Evolutionary conservation across 2,797 vertebrate genomes (phyloP), one percentile per base, ranked within the genome.

Genomic region (Percopsis omiscomaycus): DNA sequence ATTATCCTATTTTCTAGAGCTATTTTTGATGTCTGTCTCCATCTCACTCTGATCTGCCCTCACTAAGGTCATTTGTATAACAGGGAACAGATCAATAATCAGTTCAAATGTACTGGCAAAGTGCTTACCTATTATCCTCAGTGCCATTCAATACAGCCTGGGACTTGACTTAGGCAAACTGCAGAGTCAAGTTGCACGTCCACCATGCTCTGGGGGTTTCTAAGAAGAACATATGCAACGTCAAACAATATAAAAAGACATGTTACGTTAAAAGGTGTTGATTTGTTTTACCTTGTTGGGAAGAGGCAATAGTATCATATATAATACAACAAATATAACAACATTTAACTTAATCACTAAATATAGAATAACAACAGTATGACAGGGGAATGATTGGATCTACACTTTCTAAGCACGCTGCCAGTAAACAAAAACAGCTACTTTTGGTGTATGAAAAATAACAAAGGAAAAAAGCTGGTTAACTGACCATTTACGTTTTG

Each of bases 91-190:
- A 87, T 92, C 89, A 55, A 89, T 91, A 86, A 80, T 70, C 70
- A 80, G 85, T 88, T 90, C 82, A 79, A 46, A 88, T 89, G 83
- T 83, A 88, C 87, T 87, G 82, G 83, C 83, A 87, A 81, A 89
- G 84, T 82, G 87, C 89, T 91, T 88, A 92, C 91, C 90, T 90
- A 75, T 87, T 84, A 82, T 86, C 84, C 83, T 91, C 86, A 79
- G 78, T 84, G 89, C 90, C 88, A 91, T 91, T 84, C 89, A 91
- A 89, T 90, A 89, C 86, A 86, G 82, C 73, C 82, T 77, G 74
- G 85, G 82, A 79, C 80, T 81, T 70, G 55, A 74, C 65, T 73
- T 74, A 50, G 47, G 61, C 48, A 47, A 51, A 45, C 64, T 64
- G 80, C 63, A 71, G 83, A 81, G 66, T 87, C 80, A 64, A 47